Conservation (phyloP, 2,797 vertebrate genomes). For the Pantherophis alleghaniensis region DNA sequence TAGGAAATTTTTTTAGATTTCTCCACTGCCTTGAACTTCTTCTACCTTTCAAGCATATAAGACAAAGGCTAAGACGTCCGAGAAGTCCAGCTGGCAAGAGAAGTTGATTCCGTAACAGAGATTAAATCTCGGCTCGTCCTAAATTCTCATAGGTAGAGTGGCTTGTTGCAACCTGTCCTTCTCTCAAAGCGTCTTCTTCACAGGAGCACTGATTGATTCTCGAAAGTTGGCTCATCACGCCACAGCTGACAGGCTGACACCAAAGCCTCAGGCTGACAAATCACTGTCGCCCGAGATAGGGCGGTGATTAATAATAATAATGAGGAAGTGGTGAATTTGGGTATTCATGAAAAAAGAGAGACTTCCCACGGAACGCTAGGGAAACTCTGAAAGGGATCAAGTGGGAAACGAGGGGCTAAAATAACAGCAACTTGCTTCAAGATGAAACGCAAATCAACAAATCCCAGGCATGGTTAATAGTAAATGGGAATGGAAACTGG, state of each 20-base stretch:
- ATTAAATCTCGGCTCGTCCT: not conserved
- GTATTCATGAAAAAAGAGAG: conserved; percentile 14
- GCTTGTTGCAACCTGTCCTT: not conserved
- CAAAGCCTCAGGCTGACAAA: not conserved
- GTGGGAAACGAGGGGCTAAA: not conserved
- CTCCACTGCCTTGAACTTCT: no score
- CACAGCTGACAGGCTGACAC: not conserved
- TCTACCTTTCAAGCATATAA: not conserved
- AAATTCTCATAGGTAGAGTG: not conserved
- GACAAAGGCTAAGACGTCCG: not conserved
- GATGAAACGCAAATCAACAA: conserved; percentile 8
- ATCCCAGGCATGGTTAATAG: conserved; percentile 3
- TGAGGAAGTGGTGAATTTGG: not conserved
- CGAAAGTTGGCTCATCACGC: not conserved
- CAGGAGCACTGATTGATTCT: not conserved
- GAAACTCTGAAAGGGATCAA: not conserved
- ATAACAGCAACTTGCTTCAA: not conserved
- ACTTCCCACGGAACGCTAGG: not conserved
- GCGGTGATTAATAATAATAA: conserved; percentile 30
- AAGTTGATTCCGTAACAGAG: not conserved
- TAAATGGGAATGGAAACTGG: not conserved
- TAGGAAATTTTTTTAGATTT: no score
- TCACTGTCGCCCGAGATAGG: not conserved
- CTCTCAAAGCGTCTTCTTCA: not conserved
- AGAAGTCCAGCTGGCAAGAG: not conserved